Conservation (phyloP, 2,113 vertebrate species). For the Eubucco bourcierii region DNA sequence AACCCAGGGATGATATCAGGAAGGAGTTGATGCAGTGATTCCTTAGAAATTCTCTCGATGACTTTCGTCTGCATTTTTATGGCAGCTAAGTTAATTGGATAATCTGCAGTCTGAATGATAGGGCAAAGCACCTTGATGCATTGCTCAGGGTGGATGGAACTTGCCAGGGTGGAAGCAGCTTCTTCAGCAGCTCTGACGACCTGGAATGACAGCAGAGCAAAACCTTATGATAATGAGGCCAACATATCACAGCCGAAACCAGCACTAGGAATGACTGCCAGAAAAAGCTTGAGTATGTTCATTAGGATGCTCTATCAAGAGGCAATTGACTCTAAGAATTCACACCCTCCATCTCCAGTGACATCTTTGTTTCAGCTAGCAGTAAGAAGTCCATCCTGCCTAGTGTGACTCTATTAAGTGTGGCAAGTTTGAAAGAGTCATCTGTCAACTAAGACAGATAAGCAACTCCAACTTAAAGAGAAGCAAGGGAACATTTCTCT, state of each 20-base stretch:
- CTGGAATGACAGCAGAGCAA: slow-evolving; percentile 70
- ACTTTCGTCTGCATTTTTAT: slow-evolving; percentile 99
- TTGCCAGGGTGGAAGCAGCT: slow-evolving; percentile 90
- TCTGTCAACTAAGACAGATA: background rate
- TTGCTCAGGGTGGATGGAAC: slow-evolving; percentile 96
- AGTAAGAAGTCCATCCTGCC: background rate
- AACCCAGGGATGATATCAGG: slow-evolving; percentile 95
- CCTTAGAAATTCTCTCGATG: slow-evolving; percentile 93
- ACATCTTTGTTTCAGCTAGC: background rate
- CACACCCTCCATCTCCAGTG: background rate
- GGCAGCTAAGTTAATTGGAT: slow-evolving; percentile 97
- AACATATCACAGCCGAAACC: background rate
- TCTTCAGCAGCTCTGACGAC: slow-evolving; percentile 97
- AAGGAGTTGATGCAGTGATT: slow-evolving; percentile 89
- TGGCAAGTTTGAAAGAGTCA: background rate
- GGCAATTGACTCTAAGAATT: accelerated
- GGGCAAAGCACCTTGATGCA: slow-evolving; percentile 99
- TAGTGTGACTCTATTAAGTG: background rate
- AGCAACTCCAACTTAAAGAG: background rate
- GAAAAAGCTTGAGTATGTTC: background rate
- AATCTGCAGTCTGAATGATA: slow-evolving; percentile 97
- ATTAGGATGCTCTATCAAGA: background rate
- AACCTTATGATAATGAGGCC: background rate
- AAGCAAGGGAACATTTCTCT: background rate
- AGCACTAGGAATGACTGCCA: background rate